Evolutionary conservation across 2,113 vertebrate genomes (phyloP).

Genomic region (Trogon surrucura): DNA sequence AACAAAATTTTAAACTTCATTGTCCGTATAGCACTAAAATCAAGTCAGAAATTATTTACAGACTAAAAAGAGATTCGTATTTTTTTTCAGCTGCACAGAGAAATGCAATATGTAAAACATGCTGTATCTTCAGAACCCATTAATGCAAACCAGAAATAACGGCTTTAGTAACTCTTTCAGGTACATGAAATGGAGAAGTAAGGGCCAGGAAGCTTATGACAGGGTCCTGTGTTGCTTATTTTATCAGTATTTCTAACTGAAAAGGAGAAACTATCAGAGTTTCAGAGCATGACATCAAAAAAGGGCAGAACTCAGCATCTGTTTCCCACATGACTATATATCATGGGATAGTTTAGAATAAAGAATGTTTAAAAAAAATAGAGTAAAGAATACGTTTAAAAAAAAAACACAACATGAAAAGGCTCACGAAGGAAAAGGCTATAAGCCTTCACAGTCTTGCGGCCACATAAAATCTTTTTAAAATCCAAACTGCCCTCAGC

Average conservation of each 20-base stretch:
- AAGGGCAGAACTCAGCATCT: constrained; percentile 6
- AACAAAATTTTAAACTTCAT: neutral
- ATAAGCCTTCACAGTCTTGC: neutral
- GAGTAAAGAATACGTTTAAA: neutral
- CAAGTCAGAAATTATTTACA: neutral
- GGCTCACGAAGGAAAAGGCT: neutral
- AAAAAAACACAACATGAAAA: neutral
- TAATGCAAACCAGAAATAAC: neutral
- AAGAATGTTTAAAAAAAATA: neutral
- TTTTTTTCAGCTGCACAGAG: neutral
- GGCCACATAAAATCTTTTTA: neutral
- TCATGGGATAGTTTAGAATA: neutral
- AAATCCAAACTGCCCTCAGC: neutral
- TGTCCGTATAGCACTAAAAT: neutral
- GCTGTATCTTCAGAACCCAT: neutral
- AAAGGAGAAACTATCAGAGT: neutral
- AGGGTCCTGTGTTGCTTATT: neutral
- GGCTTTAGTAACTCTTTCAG: neutral
- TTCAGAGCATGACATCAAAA: neutral
- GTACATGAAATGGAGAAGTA: neutral
- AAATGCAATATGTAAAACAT: neutral
- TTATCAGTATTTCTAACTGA: neutral
- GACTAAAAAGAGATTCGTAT: neutral
- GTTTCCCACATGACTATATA: neutral
- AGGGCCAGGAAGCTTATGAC: neutral